Base-by-base conservation (phyloP, 37 sponge, comb jelly and placozoan species). In the Oscarella lobularis region DNA sequence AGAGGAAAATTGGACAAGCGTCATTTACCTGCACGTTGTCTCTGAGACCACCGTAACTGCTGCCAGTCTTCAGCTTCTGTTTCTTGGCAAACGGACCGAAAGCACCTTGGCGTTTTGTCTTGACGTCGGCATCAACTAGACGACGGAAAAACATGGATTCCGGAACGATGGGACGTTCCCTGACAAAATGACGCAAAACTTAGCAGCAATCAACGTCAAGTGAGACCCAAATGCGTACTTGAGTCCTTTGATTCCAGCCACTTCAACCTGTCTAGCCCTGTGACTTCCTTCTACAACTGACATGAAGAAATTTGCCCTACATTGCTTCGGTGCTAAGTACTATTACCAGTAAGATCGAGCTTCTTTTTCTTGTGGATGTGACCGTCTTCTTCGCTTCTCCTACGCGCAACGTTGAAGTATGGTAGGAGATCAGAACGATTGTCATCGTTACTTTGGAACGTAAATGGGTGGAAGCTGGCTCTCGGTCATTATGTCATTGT, bases 371-470 rank as follows among this genome's bases (percentile, higher is more conserved):
- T 48, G 14, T 48, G 60, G 20, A 48, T 48, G 20, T 48, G 60
- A 48, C 60, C 60, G 20, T 48, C 60, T 20, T 48, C 60, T 27
- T 48, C 60, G 20, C 20, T 48, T 48, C 60, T 48, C 60, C 60
- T 48, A 48, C 20, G 20, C 20, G 9, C 20, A 9, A 48, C 14
- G 20, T 48, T 48, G 20, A 9, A 20, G 60, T 48, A 27, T 48
- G 20, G 60, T 31, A 27, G 48, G 60, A 75, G 31, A 38, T 65
- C 33, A 40, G 31, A 48, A 55, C 70, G 67, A 37, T 30, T 36
- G 38, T n/a, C 35, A 75, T 41, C 37, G 82, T 84, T 76, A 81
- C 39, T 39, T 83, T 6, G 81, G 70, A 41, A 72, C 83, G 73
- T 72, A 78, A 70, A 81, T 38, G 29, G 92, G 82, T 60, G 86